Conservation (phyloP, 1,140 invertebrate genomes). For the Panulirus ornatus region DNA sequence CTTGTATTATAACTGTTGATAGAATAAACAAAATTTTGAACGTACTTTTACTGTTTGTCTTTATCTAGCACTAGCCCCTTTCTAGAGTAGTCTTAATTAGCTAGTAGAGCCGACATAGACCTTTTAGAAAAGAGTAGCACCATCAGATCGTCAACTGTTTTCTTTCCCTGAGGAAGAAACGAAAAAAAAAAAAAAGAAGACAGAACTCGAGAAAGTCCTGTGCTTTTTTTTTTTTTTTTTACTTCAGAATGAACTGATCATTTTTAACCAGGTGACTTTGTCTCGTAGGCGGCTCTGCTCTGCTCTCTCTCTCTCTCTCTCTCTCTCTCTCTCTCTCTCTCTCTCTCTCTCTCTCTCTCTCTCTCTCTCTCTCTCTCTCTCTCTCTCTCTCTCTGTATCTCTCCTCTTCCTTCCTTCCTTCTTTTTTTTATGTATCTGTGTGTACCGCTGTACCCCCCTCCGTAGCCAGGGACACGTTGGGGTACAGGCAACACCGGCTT, state of each 20-base stretch:
- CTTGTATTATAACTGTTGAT: constrained; percentile 74
- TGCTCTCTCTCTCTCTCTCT: background rate
- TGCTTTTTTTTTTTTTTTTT: no score
- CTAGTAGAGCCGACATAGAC: constrained; percentile 61
- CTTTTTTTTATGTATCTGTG: background rate
- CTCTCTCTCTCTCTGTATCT: background rate
- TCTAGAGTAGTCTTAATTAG: constrained; percentile 64
- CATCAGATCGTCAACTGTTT: constrained; percentile 25
- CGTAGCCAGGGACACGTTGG: no score
- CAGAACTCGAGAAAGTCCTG: no score
- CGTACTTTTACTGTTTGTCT: constrained; percentile 74
- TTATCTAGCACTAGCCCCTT: constrained; percentile 73
- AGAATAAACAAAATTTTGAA: constrained; percentile 74
- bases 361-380: no score
- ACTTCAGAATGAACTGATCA: background rate
- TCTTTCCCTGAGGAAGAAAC: constrained; percentile 52
- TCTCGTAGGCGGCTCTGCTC: background rate
- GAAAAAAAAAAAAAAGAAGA: background rate
- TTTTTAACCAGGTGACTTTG: background rate
- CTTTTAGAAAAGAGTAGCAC: constrained; percentile 50
- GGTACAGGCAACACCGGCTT: background rate
- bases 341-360: background rate
- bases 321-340: no score
- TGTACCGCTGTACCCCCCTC: background rate
- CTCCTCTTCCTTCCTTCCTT: no score